A percentile compares a stretch with the other conserved stretches of the same genome.
These are phyloP conservation scores for Phaonia tiefii DNA, from an alignment of 2,888 invertebrate genomes.

Conservation along the genomic window DNA sequence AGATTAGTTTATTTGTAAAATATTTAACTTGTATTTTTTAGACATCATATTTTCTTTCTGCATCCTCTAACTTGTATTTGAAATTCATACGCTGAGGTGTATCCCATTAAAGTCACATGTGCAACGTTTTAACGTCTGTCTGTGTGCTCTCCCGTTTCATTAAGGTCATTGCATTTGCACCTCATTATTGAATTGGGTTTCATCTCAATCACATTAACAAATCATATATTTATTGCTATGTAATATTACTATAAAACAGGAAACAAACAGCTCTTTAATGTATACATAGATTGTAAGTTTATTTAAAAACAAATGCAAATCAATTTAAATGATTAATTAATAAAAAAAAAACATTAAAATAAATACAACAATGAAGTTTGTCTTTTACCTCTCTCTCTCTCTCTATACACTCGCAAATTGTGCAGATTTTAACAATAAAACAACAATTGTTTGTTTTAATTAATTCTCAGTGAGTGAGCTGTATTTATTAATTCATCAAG, in stretches of 20 bases:
- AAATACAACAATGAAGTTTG: no score
- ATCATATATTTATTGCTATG: slow-evolving; percentile 48
- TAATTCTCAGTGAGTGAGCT: not conserved
- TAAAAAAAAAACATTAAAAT: not conserved
- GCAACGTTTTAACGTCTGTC: not conserved
- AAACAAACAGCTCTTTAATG: slow-evolving; percentile 51
- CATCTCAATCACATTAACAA: slow-evolving; percentile 7
- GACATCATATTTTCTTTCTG: slow-evolving; percentile 30
- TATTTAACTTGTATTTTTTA: slow-evolving; percentile 28
- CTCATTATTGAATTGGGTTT: slow-evolving; percentile 5
- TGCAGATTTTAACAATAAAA: not conserved
- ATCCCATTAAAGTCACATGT: slow-evolving; percentile 23
- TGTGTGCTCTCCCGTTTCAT: slow-evolving; percentile 39
- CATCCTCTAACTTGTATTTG: not conserved
- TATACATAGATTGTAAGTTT: slow-evolving; percentile 63
- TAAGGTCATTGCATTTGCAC: not conserved
- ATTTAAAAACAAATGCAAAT: slow-evolving; percentile 46
- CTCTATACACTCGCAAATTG: no score
- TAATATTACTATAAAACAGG: slow-evolving; percentile 40
- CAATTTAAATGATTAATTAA: slow-evolving; percentile 36
- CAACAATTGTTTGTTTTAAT: not conserved
- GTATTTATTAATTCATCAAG: slow-evolving; percentile 40
- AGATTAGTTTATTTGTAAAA: slow-evolving; percentile 47
- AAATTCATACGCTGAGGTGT: slow-evolving; percentile 45
- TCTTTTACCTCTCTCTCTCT: no score